Conservation (phyloP, 2,888 invertebrate species). For the Tachina lurida region DNA sequence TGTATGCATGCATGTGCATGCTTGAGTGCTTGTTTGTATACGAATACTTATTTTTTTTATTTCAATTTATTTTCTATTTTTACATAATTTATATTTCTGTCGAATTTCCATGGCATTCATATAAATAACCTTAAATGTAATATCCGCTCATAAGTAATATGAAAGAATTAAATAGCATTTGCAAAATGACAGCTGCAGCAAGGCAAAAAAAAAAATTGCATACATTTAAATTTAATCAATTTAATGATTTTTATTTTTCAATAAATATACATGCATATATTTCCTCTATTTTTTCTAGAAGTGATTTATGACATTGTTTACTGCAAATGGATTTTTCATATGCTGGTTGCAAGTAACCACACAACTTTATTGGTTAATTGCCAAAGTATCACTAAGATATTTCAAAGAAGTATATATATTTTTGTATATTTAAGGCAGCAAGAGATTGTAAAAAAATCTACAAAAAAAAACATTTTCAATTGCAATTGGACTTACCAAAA, state of each 20-base stretch:
- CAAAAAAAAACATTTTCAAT: not conserved
- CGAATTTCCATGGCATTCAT: constrained; percentile 32
- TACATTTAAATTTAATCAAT: constrained; percentile 52
- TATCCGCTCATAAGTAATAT: constrained; percentile 58
- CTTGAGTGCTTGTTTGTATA: not conserved
- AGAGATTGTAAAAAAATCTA: not conserved
- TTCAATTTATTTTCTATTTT: constrained; percentile 13
- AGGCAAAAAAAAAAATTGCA: not conserved
- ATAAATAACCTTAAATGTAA: constrained; percentile 64
- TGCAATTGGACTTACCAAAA: not conserved
- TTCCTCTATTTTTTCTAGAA: not conserved
- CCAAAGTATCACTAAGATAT: constrained; percentile 21
- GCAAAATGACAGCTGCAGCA: constrained; percentile 23
- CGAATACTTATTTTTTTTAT: constrained; percentile 31
- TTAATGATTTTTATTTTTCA: constrained; percentile 51
- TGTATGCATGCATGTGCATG: not conserved
- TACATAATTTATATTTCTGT: constrained; percentile 10
- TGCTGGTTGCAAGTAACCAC: constrained; percentile 22
- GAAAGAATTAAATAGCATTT: constrained; percentile 52
- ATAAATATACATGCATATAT: constrained; percentile 13
- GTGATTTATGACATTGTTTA: constrained; percentile 51
- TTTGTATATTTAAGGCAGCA: not conserved
- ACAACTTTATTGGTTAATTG: constrained; percentile 42
- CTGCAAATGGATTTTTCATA: constrained; percentile 37
- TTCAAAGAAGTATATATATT: not conserved